Evolutionary conservation across 2,113 vertebrate genomes (phyloP), one percentile per base, ranked within the genome.

Genomic region (Colaptes auratus): DNA sequence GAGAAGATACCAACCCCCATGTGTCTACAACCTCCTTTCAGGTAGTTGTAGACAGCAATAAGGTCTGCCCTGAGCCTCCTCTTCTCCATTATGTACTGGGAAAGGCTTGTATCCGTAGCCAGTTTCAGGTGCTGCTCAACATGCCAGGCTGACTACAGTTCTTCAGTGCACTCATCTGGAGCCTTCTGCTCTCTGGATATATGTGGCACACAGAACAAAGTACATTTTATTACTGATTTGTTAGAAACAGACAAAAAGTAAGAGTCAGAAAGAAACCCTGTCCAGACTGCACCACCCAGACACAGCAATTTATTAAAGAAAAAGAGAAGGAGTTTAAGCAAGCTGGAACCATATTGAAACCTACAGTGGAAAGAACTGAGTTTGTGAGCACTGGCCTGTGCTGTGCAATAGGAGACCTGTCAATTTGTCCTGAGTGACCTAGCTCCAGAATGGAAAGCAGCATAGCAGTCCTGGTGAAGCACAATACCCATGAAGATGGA

Each of bases 391-490:
- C 0, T 0, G 30, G 42, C 42, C 42, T 82, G 15, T 14, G 15
- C 10, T 36, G 64, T 36, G 60, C 31, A 36, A 66, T 1, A 30
- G 16, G 69, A 81, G 18, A 70, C 8, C 24, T 16, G 7, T 48
- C 21, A 50, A 23, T 46, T 42, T 33, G 16, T 56, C 44, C 63
- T 33, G 59, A 67, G 28, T 42, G 53, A 24, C 27, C 15, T 56
- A 46, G 53, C 10, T 63, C 31, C 61, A 69, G 66, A 52, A 60
- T 3, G 31, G 12, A 58, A 87, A 69, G 28, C 31, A 60, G 58
- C 17, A 44, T 1, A 63, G 35, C 5, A 2, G 0, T 27, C 52
- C 24, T 21, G 61, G n/a, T 31, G 28, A 12, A 4, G 2, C 15
- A n/a, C 3, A 25, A 69, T 27, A 19, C 12, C 39, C 53, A 4